Evolutionary conservation across 2,888 invertebrate species (phyloP).

Genomic region (Nomada flava): DNA sequence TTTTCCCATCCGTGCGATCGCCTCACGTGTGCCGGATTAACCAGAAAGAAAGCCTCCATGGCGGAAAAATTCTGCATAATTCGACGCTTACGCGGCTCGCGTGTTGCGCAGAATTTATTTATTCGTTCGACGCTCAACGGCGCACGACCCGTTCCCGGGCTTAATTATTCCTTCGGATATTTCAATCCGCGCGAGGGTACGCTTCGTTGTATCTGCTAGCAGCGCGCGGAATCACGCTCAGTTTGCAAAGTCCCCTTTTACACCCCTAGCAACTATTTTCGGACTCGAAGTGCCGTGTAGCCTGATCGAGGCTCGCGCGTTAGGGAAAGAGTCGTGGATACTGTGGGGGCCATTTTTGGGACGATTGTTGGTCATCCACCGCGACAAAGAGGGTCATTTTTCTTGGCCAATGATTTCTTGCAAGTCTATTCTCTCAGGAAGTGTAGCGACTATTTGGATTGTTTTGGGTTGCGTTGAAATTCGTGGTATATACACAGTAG

Average conservation of each 20-base stretch:
- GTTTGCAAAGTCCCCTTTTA: constrained; percentile 57
- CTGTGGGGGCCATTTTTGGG: not conserved
- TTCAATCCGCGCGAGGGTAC: constrained; percentile 50
- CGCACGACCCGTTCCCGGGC: constrained; percentile 24
- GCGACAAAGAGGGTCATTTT: constrained; percentile 2
- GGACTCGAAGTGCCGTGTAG: constrained; percentile 31
- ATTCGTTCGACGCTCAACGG: constrained; percentile 23
- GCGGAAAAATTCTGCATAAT: constrained; percentile 31
- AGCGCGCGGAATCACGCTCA: constrained; percentile 63
- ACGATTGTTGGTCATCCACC: constrained; percentile 11
- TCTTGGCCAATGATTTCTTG: not conserved
- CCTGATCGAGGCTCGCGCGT: constrained; percentile 32
- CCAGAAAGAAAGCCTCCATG: not conserved
- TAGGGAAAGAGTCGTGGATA: not conserved
- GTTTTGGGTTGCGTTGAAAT: too few relatives aligned
- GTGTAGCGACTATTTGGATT: too few relatives aligned
- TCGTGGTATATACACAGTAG: too few relatives aligned
- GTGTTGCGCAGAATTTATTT: constrained; percentile 35
- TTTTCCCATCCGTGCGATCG: constrained; percentile 30
- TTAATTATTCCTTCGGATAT: constrained; percentile 58
- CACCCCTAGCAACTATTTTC: constrained; percentile 61
- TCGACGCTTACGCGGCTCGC: constrained; percentile 10
- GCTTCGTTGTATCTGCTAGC: constrained; percentile 29
- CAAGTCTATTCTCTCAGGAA: not conserved
- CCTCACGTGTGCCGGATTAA: not conserved